Percentiles rank a stretch among this genome's conserved stretches.
These are phyloP conservation scores for Meda fulgida DNA, from an alignment of 2,797 vertebrate genomes.

Conservation along the genomic window DNA sequence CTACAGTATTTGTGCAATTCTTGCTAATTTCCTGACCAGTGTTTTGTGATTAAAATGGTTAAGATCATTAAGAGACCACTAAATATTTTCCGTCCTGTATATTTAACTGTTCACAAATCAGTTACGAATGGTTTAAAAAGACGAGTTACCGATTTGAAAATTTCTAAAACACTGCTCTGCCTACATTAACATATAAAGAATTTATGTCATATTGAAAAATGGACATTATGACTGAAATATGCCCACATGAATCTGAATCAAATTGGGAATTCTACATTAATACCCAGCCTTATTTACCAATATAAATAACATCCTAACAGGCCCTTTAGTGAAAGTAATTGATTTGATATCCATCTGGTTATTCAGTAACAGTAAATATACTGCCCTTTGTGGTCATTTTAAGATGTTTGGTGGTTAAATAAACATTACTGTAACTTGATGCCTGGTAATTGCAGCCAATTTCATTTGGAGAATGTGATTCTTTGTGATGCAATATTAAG, in stretches of 20 bases:
- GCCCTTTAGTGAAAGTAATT: not conserved
- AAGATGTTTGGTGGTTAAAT: constrained; percentile 10
- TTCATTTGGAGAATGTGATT: constrained; percentile 15
- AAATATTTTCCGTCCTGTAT: not conserved
- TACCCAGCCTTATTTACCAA: not conserved
- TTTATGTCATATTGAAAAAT: not conserved
- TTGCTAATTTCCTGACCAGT: not conserved
- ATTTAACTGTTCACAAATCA: too few relatives aligned
- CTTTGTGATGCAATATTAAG: constrained; percentile 10
- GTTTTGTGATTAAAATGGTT: not conserved
- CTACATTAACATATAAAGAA: not conserved
- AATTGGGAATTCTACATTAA: not conserved
- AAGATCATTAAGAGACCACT: not conserved
- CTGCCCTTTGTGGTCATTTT: not conserved
- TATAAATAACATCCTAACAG: not conserved
- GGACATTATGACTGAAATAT: not conserved
- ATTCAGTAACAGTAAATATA: constrained; percentile 12
- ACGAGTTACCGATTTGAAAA: not conserved
- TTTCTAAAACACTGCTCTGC: not conserved
- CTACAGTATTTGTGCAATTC: not conserved
- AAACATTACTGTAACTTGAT: constrained; percentile 27
- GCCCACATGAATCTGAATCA: not conserved
- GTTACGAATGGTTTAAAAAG: not conserved
- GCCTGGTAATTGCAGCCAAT: constrained; percentile 23
- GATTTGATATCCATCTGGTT: not conserved